Percentiles rank a stretch among this genome's conserved stretches.
phyloP scores from a whole-genome alignment of 1,140 invertebrate species.

The Hetaerina americana region DNA sequence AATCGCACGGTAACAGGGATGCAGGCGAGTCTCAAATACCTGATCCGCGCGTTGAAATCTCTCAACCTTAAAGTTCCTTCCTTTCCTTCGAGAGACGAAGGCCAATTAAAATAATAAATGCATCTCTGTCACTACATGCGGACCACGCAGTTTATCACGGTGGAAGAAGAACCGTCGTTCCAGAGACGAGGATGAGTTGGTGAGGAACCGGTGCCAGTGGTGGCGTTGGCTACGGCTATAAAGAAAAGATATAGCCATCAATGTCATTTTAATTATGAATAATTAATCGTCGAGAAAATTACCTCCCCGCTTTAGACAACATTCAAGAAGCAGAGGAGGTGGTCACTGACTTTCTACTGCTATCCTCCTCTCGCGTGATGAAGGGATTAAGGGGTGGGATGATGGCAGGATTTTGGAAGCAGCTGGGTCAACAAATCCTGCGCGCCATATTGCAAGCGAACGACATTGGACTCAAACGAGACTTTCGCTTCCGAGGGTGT shows the following conservation, averaged over 20 bases:
- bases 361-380: background rate
- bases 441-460: background rate
- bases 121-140: background rate
- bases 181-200: no score
- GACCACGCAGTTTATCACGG: background rate
- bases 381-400: background rate
- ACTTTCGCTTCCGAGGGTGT: no score
- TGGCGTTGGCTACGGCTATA: no score
- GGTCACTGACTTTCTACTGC: background rate
- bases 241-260: background rate
- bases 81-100: no score
- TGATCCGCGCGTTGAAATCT: no score
- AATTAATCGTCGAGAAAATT: background rate
- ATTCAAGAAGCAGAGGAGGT: background rate
- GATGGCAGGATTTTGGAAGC: background rate
- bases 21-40: no score
- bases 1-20: no score
- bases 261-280: background rate
- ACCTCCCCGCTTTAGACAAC: background rate
- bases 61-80: no score
- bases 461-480: no score
- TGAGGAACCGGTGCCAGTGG: background rate
- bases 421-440: background rate
- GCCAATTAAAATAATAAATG: conserved; percentile 1
- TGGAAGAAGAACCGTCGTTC: background rate